Conservation (phyloP, 2,888 invertebrate genomes). For the Dasypogon diadema region DNA sequence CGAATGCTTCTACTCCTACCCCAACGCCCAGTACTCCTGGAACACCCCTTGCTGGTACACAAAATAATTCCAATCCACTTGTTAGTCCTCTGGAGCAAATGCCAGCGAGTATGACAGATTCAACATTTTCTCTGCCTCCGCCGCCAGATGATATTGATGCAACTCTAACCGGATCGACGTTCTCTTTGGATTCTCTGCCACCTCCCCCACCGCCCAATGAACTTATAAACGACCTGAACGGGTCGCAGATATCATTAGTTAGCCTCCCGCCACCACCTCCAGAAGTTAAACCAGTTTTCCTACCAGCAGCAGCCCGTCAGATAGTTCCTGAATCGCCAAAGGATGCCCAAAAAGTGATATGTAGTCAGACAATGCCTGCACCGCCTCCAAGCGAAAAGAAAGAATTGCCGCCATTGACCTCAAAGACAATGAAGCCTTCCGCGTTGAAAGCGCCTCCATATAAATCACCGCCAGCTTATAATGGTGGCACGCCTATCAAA, state of each 20-base stretch:
- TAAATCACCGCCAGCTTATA: constrained; percentile 68
- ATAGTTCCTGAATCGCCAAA: constrained; percentile 51
- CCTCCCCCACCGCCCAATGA: constrained; percentile 78
- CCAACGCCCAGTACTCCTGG: constrained; percentile 67
- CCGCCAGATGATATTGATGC: constrained; percentile 71
- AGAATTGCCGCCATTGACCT: constrained; percentile 55
- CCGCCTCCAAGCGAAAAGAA: constrained; percentile 54
- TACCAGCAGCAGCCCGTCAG: constrained; percentile 40
- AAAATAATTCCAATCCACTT: constrained; percentile 55
- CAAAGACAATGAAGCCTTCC: constrained; percentile 60
- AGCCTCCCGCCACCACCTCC: constrained; percentile 83
- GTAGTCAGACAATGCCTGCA: constrained; percentile 57
- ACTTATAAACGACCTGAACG: constrained; percentile 68
- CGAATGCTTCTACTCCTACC: constrained; percentile 67
- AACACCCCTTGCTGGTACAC: constrained; percentile 61
- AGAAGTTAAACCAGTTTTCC: constrained; percentile 67
- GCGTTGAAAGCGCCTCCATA: constrained; percentile 66
- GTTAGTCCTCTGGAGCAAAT: constrained; percentile 58
- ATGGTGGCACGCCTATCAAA: constrained; percentile 58
- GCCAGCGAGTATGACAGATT: constrained; percentile 69
- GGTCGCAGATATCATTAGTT: constrained; percentile 77
- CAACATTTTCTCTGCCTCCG: constrained; percentile 75
- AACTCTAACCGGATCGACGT: constrained; percentile 78
- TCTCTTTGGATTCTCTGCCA: constrained; percentile 84
- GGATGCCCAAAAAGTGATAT: constrained; percentile 52